Evolutionary conservation across 2,797 vertebrate species (phyloP).

Genomic region (Remorina albescens): DNA sequence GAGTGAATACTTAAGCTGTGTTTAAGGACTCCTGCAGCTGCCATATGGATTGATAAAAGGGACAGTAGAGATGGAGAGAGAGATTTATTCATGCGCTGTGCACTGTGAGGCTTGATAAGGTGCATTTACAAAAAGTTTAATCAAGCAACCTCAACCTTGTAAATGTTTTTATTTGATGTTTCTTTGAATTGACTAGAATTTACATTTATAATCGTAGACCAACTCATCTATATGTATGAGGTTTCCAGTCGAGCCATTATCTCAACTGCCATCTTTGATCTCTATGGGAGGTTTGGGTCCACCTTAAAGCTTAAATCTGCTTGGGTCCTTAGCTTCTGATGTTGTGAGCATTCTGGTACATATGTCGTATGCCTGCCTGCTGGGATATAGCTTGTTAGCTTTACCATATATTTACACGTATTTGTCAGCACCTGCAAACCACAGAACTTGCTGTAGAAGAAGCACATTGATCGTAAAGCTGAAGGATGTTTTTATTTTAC

Average conservation of each 20-base stretch:
- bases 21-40: constrained; percentile 62
- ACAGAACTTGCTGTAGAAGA: neutral
- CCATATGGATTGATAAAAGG: constrained; percentile 46
- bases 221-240: neutral
- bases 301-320: no score
- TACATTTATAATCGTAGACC: neutral
- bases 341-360: no score
- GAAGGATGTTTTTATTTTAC: no score
- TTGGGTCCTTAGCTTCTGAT: no score
- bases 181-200: neutral
- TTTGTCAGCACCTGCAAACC: neutral
- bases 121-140: neutral
- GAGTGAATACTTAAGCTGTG: constrained; percentile 62
- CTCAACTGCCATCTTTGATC: neutral
- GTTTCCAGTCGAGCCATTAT: neutral
- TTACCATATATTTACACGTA: no score
- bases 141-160: neutral
- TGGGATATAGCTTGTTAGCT: no score
- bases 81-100: constrained; percentile 8
- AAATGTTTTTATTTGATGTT: neutral
- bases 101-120: constrained; percentile 7
- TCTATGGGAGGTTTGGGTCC: no score
- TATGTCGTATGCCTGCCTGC: no score
- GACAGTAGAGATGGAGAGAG: neutral
- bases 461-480: neutral